A percentile compares a stretch with the other conserved stretches of the same genome.
These are phyloP conservation scores for Alectoris magna DNA, from an alignment of 2,797 vertebrate species.

Conservation along the genomic window DNA sequence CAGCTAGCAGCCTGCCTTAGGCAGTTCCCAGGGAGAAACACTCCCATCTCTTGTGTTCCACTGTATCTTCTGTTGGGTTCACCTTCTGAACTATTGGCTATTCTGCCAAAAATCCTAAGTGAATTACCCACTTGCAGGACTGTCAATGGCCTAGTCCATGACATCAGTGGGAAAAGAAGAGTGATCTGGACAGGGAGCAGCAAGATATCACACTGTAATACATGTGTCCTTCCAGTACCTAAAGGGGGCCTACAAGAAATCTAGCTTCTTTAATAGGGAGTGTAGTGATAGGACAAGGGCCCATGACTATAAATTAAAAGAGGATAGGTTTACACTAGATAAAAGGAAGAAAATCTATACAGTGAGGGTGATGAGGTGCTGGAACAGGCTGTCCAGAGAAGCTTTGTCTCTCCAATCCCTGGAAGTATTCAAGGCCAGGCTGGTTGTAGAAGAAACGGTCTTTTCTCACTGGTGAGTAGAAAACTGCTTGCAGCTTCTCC, in stretches of 20 bases:
- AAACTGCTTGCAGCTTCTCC: neutral
- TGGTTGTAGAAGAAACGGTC: neutral
- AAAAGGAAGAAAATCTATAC: neutral
- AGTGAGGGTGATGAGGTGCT: neutral
- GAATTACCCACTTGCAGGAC: neutral
- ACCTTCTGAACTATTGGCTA: neutral
- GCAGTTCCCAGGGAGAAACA: neutral
- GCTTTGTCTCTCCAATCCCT: neutral
- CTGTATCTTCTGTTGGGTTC: neutral
- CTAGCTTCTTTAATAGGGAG: too few species aligned
- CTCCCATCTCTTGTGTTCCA: neutral
- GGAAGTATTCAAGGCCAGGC: neutral
- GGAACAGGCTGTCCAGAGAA: neutral
- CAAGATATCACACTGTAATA: neutral
- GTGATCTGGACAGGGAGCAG: neutral
- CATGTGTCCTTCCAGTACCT: rapidly evolving
- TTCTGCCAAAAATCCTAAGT: neutral
- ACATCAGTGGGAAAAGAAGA: neutral
- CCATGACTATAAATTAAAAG: neutral
- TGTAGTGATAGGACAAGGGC: too few species aligned
- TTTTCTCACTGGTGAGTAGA: neutral
- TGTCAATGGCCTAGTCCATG: neutral
- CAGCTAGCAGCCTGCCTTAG: neutral
- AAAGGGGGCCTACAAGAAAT: too few species aligned
- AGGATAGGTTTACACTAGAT: neutral